Evolutionary conservation across 2,797 vertebrate genomes (phyloP).

Genomic region (Anguilla marmorata): DNA sequence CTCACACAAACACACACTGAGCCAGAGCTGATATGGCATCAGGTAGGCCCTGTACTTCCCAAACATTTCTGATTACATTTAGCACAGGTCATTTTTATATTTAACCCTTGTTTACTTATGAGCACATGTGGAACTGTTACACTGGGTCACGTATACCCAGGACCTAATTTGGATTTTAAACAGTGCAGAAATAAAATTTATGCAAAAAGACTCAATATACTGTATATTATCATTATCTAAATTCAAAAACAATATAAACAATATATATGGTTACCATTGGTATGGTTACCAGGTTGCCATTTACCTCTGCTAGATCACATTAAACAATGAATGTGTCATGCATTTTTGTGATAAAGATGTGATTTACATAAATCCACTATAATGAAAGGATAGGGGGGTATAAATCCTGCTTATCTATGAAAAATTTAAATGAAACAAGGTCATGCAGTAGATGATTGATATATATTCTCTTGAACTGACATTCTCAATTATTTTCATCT

Average conservation of each 20-base stretch:
- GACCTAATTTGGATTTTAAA: too few relatives aligned
- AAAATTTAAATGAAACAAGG: background rate
- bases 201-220: background rate
- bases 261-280: background rate
- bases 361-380: background rate
- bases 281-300: background rate
- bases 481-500: background rate
- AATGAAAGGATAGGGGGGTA: background rate
- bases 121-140: too few relatives aligned
- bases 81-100: too few relatives aligned
- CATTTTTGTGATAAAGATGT: background rate
- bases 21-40: too few relatives aligned
- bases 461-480: background rate
- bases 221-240: too few relatives aligned
- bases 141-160: too few relatives aligned
- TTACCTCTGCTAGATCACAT: background rate
- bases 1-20: too few relatives aligned
- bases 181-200: background rate
- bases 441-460: background rate
- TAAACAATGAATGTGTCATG: background rate
- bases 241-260: background rate
- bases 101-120: too few relatives aligned
- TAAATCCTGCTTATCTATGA: slow-evolving; percentile 1
- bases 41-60: too few relatives aligned
- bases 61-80: too few relatives aligned